Evolutionary conservation across 1,140 invertebrate genomes (phyloP), one percentile per base, ranked within the genome.

Genomic region (Oreohelix idahoensis): DNA sequence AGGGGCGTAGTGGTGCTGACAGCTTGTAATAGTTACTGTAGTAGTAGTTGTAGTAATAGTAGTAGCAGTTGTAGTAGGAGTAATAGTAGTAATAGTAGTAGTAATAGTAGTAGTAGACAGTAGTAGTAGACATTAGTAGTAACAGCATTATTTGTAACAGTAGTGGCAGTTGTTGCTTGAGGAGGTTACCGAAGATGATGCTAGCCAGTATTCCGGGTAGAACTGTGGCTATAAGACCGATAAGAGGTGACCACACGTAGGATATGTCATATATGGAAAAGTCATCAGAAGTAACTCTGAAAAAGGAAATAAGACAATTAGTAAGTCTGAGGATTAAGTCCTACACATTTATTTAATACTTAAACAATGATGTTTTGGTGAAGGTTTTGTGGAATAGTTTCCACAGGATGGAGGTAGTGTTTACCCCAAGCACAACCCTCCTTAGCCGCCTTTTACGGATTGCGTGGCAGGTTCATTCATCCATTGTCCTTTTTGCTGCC

Each of bases 241-340:
- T 39, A 5, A 73, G 1, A 42, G 71, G 71, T 8, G 36, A 26
- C 71, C 71, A 73, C 23, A 45, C 36, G 39, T 73, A 73, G 2
- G 71, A 73, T 45, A 73, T 23, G n/a, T 73, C 71, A 29, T 73
- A 73, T 2, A 73, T 5, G 23, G 71, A 73, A 73, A 73, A 73
- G 0, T 26, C 38, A 11, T 42, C 42, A 11, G 2, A 26, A 5
- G 38, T 8, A 13, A 1, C 1, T 26, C 36, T 42, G 36, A 13
- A 45, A 45, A 45, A 8, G 15, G 15, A 8, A 15, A 45, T n/a
- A n/a, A n/a, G n/a, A n/a, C n/a, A n/a, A n/a, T n/a, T n/a, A n/a
- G n/a, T n/a, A n/a, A n/a, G n/a, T n/a, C n/a, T n/a, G n/a, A n/a
- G n/a, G n/a, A n/a, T n/a, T n/a, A n/a, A n/a, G n/a, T n/a, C n/a